Evolutionary conservation across 1,140 invertebrate genomes (phyloP), one percentile per base, ranked within the genome.

Genomic region (Hetaerina americana): DNA sequence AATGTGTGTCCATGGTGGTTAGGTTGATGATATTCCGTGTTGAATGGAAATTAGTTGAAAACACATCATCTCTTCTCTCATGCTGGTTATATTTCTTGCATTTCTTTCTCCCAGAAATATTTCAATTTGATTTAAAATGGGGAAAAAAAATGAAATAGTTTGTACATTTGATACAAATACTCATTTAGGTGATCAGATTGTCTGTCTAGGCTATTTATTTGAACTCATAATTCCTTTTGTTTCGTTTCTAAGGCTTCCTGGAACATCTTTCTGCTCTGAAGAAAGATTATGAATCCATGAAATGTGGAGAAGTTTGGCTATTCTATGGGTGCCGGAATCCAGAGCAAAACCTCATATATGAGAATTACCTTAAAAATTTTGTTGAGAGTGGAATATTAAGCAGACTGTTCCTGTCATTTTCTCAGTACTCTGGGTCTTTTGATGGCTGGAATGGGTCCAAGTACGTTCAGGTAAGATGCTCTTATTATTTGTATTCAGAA

Each of bases 291-390:
- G 72, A 74, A 25, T 68, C 78, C n/a, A 49, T 69, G 27, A 72
- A 79, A 69, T 73, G 79, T 66, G 84, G 84, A 15, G 78, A 83
- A 70, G 79, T 81, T 10, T 87, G 85, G 79, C 78, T 95, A 15
- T 93, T 90, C 80, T 91, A 88, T 83, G 92, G 92, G 0, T 93
- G 91, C 77, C 85, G 90, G 70, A 85, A 88, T 78, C 78, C 82
- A 66, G 76, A 85, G 5, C 85, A 85, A 71, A 88, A 92, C 83
- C 91, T 83, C 78, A 79, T 89, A 66, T 88, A 84, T 75, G 70
- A 73, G 75, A 76, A 84, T 22, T 84, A 90, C 78, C 82, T 92
- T 73, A 76, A 83, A 5, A 70, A 75, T 0, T 87, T 85, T 78
- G n/a, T 82, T n/a, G 75, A 81, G 25, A 70, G 79, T 26, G 80